phyloP scores from a whole-genome alignment of 2,113 vertebrate species.

The Paramormyrops kingsleyae region DNA sequence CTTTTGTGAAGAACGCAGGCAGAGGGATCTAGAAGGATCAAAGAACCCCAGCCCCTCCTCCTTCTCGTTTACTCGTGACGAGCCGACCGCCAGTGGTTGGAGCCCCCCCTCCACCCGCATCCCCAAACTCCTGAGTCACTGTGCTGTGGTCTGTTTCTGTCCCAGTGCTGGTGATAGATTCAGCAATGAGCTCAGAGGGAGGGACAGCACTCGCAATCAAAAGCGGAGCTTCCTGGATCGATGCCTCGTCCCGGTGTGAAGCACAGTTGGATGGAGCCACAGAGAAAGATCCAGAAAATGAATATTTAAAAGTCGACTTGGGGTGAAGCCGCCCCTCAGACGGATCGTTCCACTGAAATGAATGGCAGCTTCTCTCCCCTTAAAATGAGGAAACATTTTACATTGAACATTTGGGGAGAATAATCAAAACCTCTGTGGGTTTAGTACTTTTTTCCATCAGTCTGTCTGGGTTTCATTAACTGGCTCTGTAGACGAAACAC shows the following conservation, averaged over 20 bases:
- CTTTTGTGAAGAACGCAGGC: not conserved
- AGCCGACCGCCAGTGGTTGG: not conserved
- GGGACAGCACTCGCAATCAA: not conserved
- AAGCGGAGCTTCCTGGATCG: not conserved
- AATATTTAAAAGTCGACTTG: not conserved
- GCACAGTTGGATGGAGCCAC: not conserved
- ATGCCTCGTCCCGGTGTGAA: not conserved
- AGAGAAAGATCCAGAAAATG: not conserved
- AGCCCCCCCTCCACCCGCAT: not conserved
- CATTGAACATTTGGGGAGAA: not conserved
- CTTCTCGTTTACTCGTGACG: not conserved
- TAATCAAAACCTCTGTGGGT: not conserved
- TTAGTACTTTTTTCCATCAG: not conserved
- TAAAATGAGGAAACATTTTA: not conserved
- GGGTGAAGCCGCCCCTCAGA: not conserved
- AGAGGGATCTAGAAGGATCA: not conserved
- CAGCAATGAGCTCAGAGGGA: slow-evolving; percentile 2
- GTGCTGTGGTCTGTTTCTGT: not conserved
- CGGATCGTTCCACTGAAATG: not conserved
- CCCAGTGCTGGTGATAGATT: slow-evolving; percentile 16
- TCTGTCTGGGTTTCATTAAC: not conserved
- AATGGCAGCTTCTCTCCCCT: not conserved
- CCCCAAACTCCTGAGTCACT: not conserved
- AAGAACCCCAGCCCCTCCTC: not conserved
- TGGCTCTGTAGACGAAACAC: not conserved